phyloP scores from a whole-genome alignment of 2,113 vertebrate genomes.

The Cyanoramphus novaezelandiae region DNA sequence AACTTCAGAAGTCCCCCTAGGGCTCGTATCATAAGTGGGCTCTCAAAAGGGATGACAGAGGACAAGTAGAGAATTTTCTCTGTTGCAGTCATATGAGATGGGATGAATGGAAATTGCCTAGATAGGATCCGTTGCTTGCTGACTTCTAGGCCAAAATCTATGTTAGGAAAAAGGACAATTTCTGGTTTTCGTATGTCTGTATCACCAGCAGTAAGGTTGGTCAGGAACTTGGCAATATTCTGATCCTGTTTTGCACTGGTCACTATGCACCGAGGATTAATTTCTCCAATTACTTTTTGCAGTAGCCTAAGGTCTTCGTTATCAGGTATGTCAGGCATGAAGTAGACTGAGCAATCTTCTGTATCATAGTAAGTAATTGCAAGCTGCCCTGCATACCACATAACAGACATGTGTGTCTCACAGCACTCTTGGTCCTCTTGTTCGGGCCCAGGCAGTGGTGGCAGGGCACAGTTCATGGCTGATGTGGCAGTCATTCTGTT shows the following conservation, averaged over 20 bases:
- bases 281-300: constrained; percentile 84
- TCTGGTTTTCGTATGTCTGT: constrained; percentile 74
- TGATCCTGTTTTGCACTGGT: constrained; percentile 93
- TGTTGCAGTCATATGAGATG: constrained; percentile 81
- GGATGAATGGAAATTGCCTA: constrained; percentile 86
- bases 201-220: constrained; percentile 70
- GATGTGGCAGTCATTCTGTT: constrained; percentile 44
- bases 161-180: constrained; percentile 86
- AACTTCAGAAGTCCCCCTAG: constrained; percentile 92
- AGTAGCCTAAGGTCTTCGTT: constrained; percentile 82
- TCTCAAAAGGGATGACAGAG: constrained; percentile 90
- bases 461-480: not conserved
- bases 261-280: constrained; percentile 84
- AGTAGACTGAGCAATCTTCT: constrained; percentile 83
- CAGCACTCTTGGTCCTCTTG: constrained; percentile 34
- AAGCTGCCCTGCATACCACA: constrained; percentile 82
- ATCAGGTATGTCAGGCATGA: constrained; percentile 87
- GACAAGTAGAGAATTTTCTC: constrained; percentile 90
- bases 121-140: constrained; percentile 90
- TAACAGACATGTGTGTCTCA: constrained; percentile 83
- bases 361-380: constrained; percentile 90
- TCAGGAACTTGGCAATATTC: constrained; percentile 81
- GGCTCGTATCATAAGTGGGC: constrained; percentile 85
- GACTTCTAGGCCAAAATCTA: constrained; percentile 90
- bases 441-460: not conserved